A percentile compares a stretch with the other conserved stretches of the same genome.
These are phyloP conservation scores for Hedya salicella DNA, from an alignment of 2,888 invertebrate species.

Conservation along the genomic window DNA sequence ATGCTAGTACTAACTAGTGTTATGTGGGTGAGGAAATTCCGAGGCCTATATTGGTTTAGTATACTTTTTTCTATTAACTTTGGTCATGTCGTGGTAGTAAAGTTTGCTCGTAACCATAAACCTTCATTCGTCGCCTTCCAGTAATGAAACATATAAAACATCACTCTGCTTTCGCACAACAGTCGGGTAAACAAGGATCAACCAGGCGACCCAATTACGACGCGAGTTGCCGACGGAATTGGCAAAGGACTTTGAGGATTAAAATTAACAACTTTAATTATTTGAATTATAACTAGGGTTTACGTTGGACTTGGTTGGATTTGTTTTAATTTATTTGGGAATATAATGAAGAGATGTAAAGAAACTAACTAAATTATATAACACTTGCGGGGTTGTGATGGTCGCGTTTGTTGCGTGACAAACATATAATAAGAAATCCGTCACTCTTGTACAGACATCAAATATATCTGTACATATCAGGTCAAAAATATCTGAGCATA, in stretches of 20 bases:
- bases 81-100: slow-evolving; percentile 56
- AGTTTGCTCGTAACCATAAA: slow-evolving; percentile 57
- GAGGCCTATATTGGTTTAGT: neutral
- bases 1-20: too few species aligned
- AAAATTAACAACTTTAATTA: slow-evolving; percentile 17
- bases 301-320: neutral
- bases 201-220: slow-evolving; percentile 38
- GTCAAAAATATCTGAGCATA: too few species aligned
- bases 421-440: too few species aligned
- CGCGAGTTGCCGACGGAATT: slow-evolving; percentile 18
- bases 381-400: too few species aligned
- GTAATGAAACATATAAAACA: slow-evolving; percentile 68
- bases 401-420: too few species aligned
- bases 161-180: slow-evolving; percentile 21
- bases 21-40: neutral
- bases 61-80: slow-evolving; percentile 19
- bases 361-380: neutral
- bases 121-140: slow-evolving; percentile 49
- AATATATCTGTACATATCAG: too few species aligned
- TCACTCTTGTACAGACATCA: too few species aligned
- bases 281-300: slow-evolving; percentile 9
- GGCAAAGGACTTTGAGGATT: neutral
- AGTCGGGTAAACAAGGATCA: slow-evolving; percentile 37
- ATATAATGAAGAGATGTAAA: slow-evolving; percentile 4
- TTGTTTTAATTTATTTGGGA: neutral